Evolutionary conservation across 2,797 vertebrate genomes (phyloP).

Genomic region (Neosilurus hyrtlii): DNA sequence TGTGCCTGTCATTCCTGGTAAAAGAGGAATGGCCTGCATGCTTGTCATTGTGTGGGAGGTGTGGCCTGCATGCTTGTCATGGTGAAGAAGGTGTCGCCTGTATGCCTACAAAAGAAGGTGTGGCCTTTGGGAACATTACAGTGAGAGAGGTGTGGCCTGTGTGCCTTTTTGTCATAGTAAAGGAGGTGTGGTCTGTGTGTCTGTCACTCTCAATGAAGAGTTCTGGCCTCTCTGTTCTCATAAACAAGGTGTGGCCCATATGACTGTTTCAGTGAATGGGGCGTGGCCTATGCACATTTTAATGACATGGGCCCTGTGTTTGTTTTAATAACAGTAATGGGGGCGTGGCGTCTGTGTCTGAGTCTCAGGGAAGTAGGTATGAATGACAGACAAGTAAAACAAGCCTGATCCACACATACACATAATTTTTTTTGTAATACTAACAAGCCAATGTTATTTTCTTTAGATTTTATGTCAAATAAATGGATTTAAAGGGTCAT

Average conservation of each 20-base stretch:
- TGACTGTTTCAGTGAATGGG: no score
- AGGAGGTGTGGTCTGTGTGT: not conserved
- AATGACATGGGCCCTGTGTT: no score
- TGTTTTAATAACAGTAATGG: no score
- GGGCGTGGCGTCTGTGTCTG: not conserved
- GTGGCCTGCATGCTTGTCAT: not conserved
- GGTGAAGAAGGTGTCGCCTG: not conserved
- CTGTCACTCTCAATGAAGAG: not conserved
- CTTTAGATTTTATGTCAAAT: not conserved
- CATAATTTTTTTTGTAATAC: not conserved
- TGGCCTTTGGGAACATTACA: not conserved
- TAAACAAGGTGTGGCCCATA: no score
- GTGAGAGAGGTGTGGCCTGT: not conserved
- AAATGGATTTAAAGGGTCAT: slow-evolving; percentile 21
- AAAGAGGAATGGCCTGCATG: no score
- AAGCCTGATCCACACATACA: not conserved
- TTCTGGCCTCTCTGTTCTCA: no score
- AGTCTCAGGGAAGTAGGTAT: not conserved
- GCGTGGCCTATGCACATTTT: no score
- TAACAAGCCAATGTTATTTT: not conserved
- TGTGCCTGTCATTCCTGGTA: no score
- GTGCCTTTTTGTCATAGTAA: not conserved
- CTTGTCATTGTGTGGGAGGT: no score
- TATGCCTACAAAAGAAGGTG: not conserved
- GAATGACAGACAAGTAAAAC: not conserved